These are phyloP conservation scores for Teleopsis dalmanni DNA, from an alignment of 1,140 invertebrate species.

Conservation along the genomic window DNA sequence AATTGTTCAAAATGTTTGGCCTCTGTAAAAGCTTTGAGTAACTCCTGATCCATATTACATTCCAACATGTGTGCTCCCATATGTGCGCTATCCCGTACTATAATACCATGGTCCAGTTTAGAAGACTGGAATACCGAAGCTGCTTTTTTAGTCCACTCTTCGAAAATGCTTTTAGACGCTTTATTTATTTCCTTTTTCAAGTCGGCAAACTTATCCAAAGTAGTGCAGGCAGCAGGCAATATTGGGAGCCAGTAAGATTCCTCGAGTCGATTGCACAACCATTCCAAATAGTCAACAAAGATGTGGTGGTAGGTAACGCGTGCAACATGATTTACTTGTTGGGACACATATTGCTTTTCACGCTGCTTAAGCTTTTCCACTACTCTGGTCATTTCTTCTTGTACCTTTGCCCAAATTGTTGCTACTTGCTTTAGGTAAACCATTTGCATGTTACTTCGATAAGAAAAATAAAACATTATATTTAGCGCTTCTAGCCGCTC, in stretches of 20 bases:
- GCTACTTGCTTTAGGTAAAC: slow-evolving; percentile 57
- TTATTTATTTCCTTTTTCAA: slow-evolving; percentile 24
- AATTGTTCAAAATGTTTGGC: slow-evolving; percentile 47
- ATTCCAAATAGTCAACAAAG: slow-evolving; percentile 27
- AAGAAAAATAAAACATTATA: slow-evolving; percentile 60
- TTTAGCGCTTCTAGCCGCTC: slow-evolving; percentile 63
- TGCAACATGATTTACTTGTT: slow-evolving; percentile 63
- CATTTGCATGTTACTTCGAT: slow-evolving; percentile 54
- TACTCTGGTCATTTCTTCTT: slow-evolving; percentile 64
- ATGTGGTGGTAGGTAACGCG: slow-evolving; percentile 24
- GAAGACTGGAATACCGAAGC: too few relatives aligned
- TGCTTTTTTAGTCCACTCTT: too few relatives aligned
- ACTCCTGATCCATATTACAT: slow-evolving; percentile 62
- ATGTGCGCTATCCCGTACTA: slow-evolving; percentile 56
- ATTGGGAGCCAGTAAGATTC: slow-evolving; percentile 29
- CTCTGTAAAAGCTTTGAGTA: slow-evolving; percentile 33
- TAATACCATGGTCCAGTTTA: too few relatives aligned
- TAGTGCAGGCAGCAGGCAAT: slow-evolving; percentile 18
- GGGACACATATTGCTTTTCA: slow-evolving; percentile 53
- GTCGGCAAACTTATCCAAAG: slow-evolving; percentile 25
- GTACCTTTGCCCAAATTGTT: slow-evolving; percentile 63
- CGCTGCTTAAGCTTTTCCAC: slow-evolving; percentile 63
- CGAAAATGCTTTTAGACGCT: too few relatives aligned
- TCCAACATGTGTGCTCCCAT: slow-evolving; percentile 64
- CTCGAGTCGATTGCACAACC: slow-evolving; percentile 24